Conservation (phyloP, 1,140 invertebrate species). For the Drosophila sproati region DNA sequence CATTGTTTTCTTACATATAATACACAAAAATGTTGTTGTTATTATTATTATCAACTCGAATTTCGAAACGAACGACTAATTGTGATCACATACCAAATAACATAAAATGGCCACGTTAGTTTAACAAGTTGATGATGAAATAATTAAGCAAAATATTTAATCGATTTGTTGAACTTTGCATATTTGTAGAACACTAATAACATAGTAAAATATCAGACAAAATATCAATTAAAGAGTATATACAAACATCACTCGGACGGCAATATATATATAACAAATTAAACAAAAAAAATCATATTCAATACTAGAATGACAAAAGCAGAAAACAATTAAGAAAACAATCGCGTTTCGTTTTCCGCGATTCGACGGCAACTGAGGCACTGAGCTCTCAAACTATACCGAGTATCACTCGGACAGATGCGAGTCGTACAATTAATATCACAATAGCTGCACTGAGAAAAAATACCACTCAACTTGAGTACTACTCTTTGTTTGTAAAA, state of each 20-base stretch:
- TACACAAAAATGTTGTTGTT: neutral
- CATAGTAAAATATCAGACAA: neutral
- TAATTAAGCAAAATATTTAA: neutral
- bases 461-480: neutral
- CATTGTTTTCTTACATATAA: neutral
- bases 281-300: slow-evolving; percentile 23
- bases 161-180: neutral
- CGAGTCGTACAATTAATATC: neutral
- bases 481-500: too few relatives aligned
- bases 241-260: slow-evolving; percentile 1
- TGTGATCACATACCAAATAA: slow-evolving; percentile 4
- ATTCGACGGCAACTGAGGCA: slow-evolving; percentile 22
- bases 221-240: neutral
- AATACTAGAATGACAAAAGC: slow-evolving; percentile 18
- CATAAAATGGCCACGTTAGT: slow-evolving; percentile 3
- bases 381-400: slow-evolving; percentile 18
- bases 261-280: slow-evolving; percentile 16
- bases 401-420: slow-evolving; percentile 18
- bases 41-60: neutral
- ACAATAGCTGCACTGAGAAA: slow-evolving; percentile 20
- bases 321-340: slow-evolving; percentile 20
- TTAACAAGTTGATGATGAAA: slow-evolving; percentile 15
- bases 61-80: slow-evolving; percentile 18
- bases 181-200: neutral
- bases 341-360: slow-evolving; percentile 19